These are phyloP conservation scores for Andrena minutula DNA, from an alignment of 2,888 invertebrate genomes.

Conservation along the genomic window DNA sequence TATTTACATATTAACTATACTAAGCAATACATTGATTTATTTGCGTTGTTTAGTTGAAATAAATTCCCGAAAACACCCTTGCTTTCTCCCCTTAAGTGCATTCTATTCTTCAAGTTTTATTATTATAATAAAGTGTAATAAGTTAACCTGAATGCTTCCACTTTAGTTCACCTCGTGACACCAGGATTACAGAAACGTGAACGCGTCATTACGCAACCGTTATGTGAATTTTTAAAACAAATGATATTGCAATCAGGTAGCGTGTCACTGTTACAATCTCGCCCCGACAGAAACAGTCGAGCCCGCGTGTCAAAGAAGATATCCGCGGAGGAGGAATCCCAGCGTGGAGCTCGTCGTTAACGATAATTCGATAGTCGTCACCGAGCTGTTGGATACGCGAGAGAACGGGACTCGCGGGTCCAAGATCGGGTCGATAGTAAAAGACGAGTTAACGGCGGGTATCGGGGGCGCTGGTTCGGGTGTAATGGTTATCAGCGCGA, in stretches of 20 bases:
- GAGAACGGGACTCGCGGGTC: conserved; percentile 8
- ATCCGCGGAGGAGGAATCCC: conserved; percentile 40
- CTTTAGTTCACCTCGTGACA: too few relatives aligned
- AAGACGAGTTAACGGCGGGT: conserved; percentile 26
- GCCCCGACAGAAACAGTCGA: conserved; percentile 10
- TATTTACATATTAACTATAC: too few relatives aligned
- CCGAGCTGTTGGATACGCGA: conserved; percentile 37
- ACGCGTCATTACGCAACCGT: not conserved
- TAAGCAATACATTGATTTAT: too few relatives aligned
- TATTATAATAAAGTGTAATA: too few relatives aligned
- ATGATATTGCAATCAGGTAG: not conserved
- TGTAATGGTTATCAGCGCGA: conserved; percentile 45
- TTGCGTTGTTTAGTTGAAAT: too few relatives aligned
- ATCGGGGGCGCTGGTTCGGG: conserved; percentile 21
- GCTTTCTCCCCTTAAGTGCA: too few relatives aligned
- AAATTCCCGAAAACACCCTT: too few relatives aligned
- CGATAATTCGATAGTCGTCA: conserved; percentile 63
- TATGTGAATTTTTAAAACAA: conserved; percentile 11
- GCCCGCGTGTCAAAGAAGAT: conserved; percentile 32
- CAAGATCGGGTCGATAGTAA: conserved; percentile 43
- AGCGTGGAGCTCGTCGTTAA: conserved; percentile 22
- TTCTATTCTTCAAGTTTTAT: too few relatives aligned
- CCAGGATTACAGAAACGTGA: too few relatives aligned
- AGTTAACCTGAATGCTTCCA: too few relatives aligned
- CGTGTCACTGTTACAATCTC: conserved; percentile 29